phyloP scores from a whole-genome alignment of 2,113 vertebrate genomes.

The Caloenas nicobarica region DNA sequence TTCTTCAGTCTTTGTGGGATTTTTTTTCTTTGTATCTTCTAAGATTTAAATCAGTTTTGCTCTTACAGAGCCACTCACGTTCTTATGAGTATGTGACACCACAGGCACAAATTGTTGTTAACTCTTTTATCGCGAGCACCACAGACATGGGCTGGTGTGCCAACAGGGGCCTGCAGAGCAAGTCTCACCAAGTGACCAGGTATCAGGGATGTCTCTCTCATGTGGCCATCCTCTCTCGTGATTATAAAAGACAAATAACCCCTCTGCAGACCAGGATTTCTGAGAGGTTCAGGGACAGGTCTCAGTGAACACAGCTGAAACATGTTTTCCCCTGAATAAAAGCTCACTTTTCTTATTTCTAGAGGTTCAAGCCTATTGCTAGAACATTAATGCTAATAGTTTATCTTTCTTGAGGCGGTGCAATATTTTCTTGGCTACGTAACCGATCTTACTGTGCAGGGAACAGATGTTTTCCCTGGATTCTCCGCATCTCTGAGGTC shows the following conservation, averaged over 20 bases:
- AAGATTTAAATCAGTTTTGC: not conserved
- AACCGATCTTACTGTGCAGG: constrained; percentile 9
- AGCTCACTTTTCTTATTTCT: constrained; percentile 1
- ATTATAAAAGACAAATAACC: not conserved
- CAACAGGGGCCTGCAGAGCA: not conserved
- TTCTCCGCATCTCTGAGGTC: constrained; percentile 58
- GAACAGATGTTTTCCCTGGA: constrained; percentile 57
- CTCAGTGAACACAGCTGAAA: not conserved
- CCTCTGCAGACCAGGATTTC: not conserved
- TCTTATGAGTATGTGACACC: not conserved
- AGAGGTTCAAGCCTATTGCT: not conserved
- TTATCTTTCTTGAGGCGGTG: constrained; percentile 40
- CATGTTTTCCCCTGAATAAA: not conserved
- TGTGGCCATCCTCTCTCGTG: fast-evolving
- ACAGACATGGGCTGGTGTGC: not conserved
- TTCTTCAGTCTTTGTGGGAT: not conserved
- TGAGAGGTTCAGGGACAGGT: not conserved
- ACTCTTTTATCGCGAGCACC: not conserved
- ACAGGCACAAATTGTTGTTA: not conserved
- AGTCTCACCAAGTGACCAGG: not conserved
- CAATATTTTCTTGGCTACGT: constrained; percentile 59
- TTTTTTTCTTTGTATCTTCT: not conserved
- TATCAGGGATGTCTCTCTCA: not conserved
- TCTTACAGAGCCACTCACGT: not conserved
- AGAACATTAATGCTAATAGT: not conserved